Evolutionary conservation across 2,797 vertebrate species (phyloP).

Genomic region (Clarias platycephalus): DNA sequence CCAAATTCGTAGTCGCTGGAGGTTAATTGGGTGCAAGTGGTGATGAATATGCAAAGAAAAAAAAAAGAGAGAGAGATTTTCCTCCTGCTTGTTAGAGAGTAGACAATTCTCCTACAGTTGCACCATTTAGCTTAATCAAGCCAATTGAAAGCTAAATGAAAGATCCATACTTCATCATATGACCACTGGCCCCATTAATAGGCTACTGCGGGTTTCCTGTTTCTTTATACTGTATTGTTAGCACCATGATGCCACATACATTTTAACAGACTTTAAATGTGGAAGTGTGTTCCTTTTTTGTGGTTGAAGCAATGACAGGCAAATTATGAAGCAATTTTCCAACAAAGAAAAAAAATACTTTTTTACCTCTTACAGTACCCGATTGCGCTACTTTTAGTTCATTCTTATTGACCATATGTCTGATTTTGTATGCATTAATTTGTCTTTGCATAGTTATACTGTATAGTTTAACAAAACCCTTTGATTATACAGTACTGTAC

Average conservation of each 20-base stretch:
- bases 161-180: not conserved
- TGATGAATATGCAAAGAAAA: not conserved
- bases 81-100: not conserved
- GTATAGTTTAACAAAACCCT: not conserved
- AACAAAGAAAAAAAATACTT: too few relatives aligned
- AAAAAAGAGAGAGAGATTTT: not conserved
- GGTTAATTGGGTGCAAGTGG: constrained; percentile 11
- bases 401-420: too few relatives aligned
- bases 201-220: not conserved
- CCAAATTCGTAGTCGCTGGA: not conserved
- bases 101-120: not conserved
- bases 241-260: not conserved
- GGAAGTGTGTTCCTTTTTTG: not conserved
- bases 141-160: not conserved
- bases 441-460: too few relatives aligned
- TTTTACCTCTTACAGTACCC: too few relatives aligned
- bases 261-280: not conserved
- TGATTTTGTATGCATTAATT: not conserved
- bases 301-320: not conserved
- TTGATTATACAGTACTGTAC: not conserved
- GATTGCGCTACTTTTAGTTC: too few relatives aligned
- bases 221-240: not conserved
- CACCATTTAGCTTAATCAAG: not conserved
- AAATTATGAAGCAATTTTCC: too few relatives aligned
- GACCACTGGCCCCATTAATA: not conserved